Evolutionary conservation across 2,888 invertebrate genomes (phyloP), one percentile per base, ranked within the genome.

Genomic region (Muscina levida): DNA sequence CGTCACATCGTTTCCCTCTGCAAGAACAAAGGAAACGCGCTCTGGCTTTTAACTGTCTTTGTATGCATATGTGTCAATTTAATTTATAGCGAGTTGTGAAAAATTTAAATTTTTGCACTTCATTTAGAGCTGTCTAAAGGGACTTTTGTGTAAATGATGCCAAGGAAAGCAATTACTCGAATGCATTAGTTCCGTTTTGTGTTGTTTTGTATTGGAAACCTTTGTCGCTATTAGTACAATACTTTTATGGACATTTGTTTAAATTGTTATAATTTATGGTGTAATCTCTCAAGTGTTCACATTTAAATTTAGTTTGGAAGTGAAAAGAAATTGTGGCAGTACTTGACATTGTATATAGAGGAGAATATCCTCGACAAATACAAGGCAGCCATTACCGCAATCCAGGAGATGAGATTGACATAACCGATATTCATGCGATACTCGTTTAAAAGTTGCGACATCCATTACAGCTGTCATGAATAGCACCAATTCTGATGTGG

Each of bases 31-130:
- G 8, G 4, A 31, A 31, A 5, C 8, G 31, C 8, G 31, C 31
- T n/a, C n/a, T n/a, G n/a, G n/a, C n/a, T n/a, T n/a, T n/a, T n/a
- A n/a, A n/a, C n/a, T n/a, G n/a, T n/a, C n/a, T 11, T 53, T 44
- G 37, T 53, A 13, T 17, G 22, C 19, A 59, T 17, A 48, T 67
- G 59, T 66, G 42, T 19, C 78, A 56, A 53, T n/a, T 84, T 57
- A 31, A 57, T 57, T 57, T 31, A 42, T 19, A 19, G 46, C 11
- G 57, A 76, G 56, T 83, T 72, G 68, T 86, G 87, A 87, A 85
- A 88, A 87, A 89, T 88, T 87, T 88, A 88, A 87, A 88, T 88
- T 85, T 86, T 87, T 88, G 87, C 88, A 87, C 87, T 86, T 88
- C 89, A 88, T 89, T 89, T 85, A 88, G 85, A 88, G 85, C 88